Percentiles rank a stretch among this genome's conserved stretches.
phyloP scores from a whole-genome alignment of 2,113 vertebrate species.

The Nothocercus nigrocapillus region DNA sequence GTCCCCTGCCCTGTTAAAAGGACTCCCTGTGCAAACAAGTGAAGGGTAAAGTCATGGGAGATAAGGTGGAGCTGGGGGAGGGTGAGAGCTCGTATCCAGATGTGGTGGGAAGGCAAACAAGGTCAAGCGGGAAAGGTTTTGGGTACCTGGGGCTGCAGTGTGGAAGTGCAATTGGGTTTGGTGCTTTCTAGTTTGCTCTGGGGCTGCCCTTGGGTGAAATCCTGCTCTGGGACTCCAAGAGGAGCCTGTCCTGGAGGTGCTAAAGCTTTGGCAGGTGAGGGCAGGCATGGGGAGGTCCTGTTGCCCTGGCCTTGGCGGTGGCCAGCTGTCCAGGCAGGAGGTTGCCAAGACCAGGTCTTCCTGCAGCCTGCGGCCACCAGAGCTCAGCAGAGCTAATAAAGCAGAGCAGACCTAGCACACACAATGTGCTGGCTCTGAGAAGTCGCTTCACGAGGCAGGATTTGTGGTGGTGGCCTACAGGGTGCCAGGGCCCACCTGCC shows the following conservation, averaged over 20 bases:
- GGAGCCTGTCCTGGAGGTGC: neutral
- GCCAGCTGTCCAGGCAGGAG: neutral
- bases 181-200: neutral
- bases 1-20: neutral
- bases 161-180: neutral
- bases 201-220: neutral
- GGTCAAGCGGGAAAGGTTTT: neutral
- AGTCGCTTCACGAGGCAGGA: neutral
- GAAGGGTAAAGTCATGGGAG: neutral
- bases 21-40: conserved; percentile 8
- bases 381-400: neutral
- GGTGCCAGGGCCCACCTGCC: neutral
- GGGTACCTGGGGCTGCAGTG: neutral
- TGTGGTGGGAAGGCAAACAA: neutral
- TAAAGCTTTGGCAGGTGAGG: neutral
- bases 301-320: neutral
- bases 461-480: neutral
- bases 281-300: neutral
- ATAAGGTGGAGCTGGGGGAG: neutral
- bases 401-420: neutral
- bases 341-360: neutral
- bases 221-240: neutral
- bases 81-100: neutral
- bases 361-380: neutral
- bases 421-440: neutral